Conservation (phyloP, 2,113 vertebrate species). For the Hippocampus abdominalis region DNA sequence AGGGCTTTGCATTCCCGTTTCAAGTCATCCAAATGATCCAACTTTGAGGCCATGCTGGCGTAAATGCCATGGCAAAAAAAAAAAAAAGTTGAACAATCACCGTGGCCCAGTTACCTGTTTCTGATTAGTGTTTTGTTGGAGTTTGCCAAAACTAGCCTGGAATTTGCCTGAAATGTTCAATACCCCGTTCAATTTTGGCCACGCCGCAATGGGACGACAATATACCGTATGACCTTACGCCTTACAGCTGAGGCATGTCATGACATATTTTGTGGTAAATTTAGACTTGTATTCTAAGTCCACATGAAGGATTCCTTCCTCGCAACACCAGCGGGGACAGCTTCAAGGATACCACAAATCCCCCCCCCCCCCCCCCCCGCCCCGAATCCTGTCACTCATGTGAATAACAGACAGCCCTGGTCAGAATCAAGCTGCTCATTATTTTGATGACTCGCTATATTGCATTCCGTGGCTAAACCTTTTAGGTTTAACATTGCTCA, state of each 20-base stretch:
- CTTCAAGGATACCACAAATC: constrained; percentile 47
- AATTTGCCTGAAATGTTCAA: background rate
- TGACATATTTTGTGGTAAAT: background rate
- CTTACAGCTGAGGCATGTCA: background rate
- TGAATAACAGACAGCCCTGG: constrained; percentile 38
- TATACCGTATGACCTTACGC: background rate
- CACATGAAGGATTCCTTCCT: constrained; percentile 14
- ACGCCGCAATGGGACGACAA: background rate
- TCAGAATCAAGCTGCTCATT: constrained; percentile 40
- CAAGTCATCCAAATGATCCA: too few species aligned
- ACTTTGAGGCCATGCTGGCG: too few species aligned
- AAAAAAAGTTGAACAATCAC: background rate
- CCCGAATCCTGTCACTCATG: constrained; percentile 54
- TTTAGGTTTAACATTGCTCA: background rate
- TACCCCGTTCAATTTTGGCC: background rate
- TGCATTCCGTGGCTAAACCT: background rate
- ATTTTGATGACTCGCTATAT: constrained; percentile 37
- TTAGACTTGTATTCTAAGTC: background rate
- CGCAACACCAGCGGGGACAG: constrained; percentile 28
- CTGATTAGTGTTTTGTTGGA: too few species aligned
- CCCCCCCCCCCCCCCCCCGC: constrained; percentile 6
- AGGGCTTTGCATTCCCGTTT: too few species aligned
- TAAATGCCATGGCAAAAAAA: background rate
- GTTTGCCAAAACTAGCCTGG: background rate
- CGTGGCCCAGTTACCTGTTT: background rate